Evolutionary conservation across 2,797 vertebrate species (phyloP), one percentile per base, ranked within the genome.

Genomic region (Pangasius larnaudii): DNA sequence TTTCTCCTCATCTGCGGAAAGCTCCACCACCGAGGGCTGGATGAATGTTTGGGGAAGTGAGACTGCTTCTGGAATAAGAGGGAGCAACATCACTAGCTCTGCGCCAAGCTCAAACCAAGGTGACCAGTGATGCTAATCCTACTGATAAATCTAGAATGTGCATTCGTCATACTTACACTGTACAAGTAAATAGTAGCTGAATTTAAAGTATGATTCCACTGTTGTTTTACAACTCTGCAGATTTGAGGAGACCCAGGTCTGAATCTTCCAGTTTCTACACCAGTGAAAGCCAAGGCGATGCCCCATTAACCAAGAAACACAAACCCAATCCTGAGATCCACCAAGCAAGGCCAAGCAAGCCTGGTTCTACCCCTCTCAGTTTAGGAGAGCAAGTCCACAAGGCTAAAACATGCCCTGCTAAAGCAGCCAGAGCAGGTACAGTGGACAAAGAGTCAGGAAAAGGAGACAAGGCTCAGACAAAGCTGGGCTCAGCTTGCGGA

Each of bases 241-340:
- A 99, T 93, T 92, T 98, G 92, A 97, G 97, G 92, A 97, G 97
- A 96, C 95, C 96, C 92, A 96, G 97, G 92, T 96, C 97, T 74
- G 98, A 99, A 93, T 96, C 97, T 90, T 96, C 97, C 88, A 96
- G 95, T 93, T 97, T 97, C 93, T 97, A 97, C 92, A 97, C 95
- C 74, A 97, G 93, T 78, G 97, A 97, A 92, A 95, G 93, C 92
- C 97, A 97, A 90, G 97, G 96, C 92, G 98, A 97, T 87, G 97
- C 97, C 86, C 98, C 98, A 56, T 97, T 98, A 86, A 96, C 97
- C 94, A 99, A 99, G 95, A 98, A 98, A 95, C 98, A 98, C 95
- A 99, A 98, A 94, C 96, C 97, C 93, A 98, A 96, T 95, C 96
- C 97, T 8, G 97, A 98, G 89, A 94, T 94, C 91, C 97, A 97